These are phyloP conservation scores for Aromia moschata DNA, from an alignment of 2,888 invertebrate genomes.

Conservation along the genomic window DNA sequence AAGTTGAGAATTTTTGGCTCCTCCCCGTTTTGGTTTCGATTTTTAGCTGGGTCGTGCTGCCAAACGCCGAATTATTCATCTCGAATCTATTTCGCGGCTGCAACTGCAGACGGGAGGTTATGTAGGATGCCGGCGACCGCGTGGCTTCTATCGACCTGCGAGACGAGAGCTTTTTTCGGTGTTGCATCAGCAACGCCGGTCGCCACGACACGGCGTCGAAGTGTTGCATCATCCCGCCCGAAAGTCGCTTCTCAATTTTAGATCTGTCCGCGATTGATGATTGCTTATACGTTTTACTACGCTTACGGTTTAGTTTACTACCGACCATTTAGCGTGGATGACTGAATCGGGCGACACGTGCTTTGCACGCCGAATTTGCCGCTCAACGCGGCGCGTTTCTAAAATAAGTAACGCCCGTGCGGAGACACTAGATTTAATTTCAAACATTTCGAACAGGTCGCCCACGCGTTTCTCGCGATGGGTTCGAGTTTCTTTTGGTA, in stretches of 20 bases:
- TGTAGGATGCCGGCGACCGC: neutral
- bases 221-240: slow-evolving; percentile 6
- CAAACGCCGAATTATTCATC: neutral
- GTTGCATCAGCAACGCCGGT: slow-evolving; percentile 5
- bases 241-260: neutral
- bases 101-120: neutral
- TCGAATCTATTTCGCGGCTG: neutral
- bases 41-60: neutral
- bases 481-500: too few species aligned
- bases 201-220: neutral
- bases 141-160: neutral
- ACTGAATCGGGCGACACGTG: slow-evolving; percentile 8
- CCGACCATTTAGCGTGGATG: too few species aligned
- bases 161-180: neutral
- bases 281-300: too few species aligned
- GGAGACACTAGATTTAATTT: slow-evolving; percentile 15
- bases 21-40: neutral
- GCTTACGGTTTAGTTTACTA: too few species aligned
- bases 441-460: slow-evolving; percentile 13
- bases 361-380: neutral
- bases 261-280: too few species aligned
- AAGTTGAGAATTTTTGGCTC: too few species aligned
- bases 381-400: slow-evolving; percentile 9
- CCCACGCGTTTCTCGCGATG: neutral
- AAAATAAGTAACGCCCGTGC: neutral